phyloP scores from a whole-genome alignment of 2,888 invertebrate genomes.

The Gryllus longicercus region DNA sequence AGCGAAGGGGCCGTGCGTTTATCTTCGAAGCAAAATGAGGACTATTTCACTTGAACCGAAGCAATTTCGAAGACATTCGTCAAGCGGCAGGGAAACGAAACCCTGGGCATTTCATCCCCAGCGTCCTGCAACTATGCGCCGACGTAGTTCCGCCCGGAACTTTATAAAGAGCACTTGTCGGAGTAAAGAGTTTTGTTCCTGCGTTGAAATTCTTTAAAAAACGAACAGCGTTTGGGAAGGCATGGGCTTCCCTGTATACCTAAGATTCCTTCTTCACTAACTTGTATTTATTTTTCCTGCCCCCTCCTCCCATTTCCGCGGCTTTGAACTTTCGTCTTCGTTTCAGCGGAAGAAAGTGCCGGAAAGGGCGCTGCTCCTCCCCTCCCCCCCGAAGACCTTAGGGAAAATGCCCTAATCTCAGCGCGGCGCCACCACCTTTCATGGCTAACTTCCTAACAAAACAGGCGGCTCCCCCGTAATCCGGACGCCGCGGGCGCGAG shows the following conservation, averaged over 20 bases:
- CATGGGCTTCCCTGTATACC: not conserved
- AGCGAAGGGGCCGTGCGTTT: too few species aligned
- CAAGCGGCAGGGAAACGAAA: too few species aligned
- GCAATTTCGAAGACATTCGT: too few species aligned
- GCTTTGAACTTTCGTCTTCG: constrained; percentile 9
- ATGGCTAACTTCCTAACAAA: constrained; percentile 17
- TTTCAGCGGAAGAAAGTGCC: not conserved
- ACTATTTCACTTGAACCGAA: too few species aligned
- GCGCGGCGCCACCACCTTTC: not conserved
- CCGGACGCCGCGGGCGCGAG: not conserved
- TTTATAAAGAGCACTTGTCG: too few species aligned
- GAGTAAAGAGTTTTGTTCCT: not conserved
- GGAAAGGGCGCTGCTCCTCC: not conserved
- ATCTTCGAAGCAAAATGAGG: too few species aligned
- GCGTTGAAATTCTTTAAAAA: not conserved
- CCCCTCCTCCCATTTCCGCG: not conserved
- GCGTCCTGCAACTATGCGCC: too few species aligned
- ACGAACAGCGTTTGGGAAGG: not conserved
- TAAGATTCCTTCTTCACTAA: constrained; percentile 6
- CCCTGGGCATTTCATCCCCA: too few species aligned
- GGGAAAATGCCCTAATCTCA: constrained; percentile 8
- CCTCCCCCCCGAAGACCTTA: not conserved
- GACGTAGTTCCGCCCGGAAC: too few species aligned
- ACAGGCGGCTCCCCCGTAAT: not conserved
- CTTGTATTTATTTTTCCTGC: constrained; percentile 1